Conservation (phyloP, 2,113 vertebrate species). For the Notarius quadriscutis region DNA sequence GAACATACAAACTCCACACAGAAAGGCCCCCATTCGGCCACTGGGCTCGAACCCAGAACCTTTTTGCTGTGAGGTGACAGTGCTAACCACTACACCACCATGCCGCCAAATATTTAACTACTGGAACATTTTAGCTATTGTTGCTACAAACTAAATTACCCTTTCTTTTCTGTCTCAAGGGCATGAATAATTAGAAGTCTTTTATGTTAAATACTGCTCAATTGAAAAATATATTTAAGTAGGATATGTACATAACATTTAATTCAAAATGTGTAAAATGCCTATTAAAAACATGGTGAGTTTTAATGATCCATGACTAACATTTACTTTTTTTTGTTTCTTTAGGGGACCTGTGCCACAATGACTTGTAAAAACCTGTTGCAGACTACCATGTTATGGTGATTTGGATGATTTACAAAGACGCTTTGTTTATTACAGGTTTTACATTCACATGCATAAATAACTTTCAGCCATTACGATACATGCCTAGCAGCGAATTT, state of each 20-base stretch:
- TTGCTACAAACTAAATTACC: not conserved
- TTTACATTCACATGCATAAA: slow-evolving; percentile 8
- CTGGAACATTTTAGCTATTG: no score
- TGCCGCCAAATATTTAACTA: no score
- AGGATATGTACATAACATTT: not conserved
- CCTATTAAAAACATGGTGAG: not conserved
- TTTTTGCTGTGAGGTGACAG: no score
- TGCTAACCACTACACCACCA: no score
- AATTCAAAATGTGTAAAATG: slow-evolving; percentile 2
- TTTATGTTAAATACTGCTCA: not conserved
- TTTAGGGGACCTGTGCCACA: slow-evolving; percentile 61
- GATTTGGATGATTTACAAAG: slow-evolving; percentile 11
- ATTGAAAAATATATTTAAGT: not conserved
- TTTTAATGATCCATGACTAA: not conserved
- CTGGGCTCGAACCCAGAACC: no score
- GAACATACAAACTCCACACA: no score
- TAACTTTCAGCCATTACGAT: not conserved
- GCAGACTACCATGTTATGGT: not conserved
- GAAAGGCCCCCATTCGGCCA: no score
- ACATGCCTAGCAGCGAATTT: slow-evolving; percentile 13
- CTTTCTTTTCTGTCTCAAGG: not conserved
- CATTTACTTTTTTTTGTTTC: slow-evolving; percentile 41
- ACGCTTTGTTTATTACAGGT: not conserved
- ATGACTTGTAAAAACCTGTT: slow-evolving; percentile 61
- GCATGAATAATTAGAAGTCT: not conserved